A percentile compares a stretch with the other conserved stretches of the same genome.
Conservation (phyloP, 2,797 vertebrate species). For the Gadopsis marmoratus region DNA sequence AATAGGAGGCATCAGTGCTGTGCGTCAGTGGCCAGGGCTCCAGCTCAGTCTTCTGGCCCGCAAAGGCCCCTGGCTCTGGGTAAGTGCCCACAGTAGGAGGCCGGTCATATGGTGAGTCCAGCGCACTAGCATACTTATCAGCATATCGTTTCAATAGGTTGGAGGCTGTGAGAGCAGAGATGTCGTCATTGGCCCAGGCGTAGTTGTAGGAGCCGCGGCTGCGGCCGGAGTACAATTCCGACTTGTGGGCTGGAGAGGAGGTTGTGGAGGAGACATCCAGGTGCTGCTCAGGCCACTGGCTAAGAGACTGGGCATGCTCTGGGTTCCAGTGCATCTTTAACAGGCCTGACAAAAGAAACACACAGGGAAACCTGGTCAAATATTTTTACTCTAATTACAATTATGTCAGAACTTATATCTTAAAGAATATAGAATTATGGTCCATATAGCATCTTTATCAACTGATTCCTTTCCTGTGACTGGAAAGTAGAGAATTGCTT, state of each 20-base stretch:
- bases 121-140: slow-evolving; percentile 95
- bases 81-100: slow-evolving; percentile 86
- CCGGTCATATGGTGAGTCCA: slow-evolving; percentile 94
- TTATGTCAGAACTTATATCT: neutral
- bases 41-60: slow-evolving; percentile 89
- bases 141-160: slow-evolving; percentile 98
- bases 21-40: slow-evolving; percentile 92
- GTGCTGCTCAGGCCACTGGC: slow-evolving; percentile 99
- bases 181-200: slow-evolving; percentile 98
- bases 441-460: neutral
- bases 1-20: slow-evolving; percentile 87
- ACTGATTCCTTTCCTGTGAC: neutral
- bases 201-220: slow-evolving; percentile 92
- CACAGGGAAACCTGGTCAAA: slow-evolving; percentile 26
- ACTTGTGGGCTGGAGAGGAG: slow-evolving; percentile 95
- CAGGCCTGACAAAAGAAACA: slow-evolving; percentile 84
- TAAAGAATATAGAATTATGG: neutral
- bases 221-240: slow-evolving; percentile 89
- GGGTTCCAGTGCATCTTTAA: slow-evolving; percentile 99
- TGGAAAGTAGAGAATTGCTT: neutral
- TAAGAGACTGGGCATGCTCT: slow-evolving; percentile 99
- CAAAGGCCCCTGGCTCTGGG: slow-evolving; percentile 89
- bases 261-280: slow-evolving; percentile 98
- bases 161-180: slow-evolving; percentile 97
- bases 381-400: neutral